These are phyloP conservation scores for Drosophila santomea DNA, from an alignment of 1,140 invertebrate genomes.

Conservation along the genomic window DNA sequence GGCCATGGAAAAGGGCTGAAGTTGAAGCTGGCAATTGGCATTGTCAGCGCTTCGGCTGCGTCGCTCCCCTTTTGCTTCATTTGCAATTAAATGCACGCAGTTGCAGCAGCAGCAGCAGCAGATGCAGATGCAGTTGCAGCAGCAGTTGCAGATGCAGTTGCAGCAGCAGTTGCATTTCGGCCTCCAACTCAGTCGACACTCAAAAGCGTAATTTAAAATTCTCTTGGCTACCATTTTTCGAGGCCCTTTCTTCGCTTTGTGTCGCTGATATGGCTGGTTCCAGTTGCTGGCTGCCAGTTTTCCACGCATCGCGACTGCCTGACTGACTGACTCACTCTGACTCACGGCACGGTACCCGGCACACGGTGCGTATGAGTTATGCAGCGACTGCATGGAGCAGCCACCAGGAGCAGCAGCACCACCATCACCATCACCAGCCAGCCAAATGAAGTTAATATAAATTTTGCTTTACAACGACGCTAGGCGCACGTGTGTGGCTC, in stretches of 20 bases:
- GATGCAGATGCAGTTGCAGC: neutral
- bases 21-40: constrained; percentile 57
- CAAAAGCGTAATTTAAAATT: constrained; percentile 83
- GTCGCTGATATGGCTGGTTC: constrained; percentile 66
- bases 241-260: constrained; percentile 65
- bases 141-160: neutral
- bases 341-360: constrained; percentile 46
- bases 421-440: constrained; percentile 15
- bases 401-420: constrained; percentile 11
- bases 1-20: constrained; percentile 13
- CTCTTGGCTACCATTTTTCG: constrained; percentile 78
- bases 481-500: constrained; percentile 29
- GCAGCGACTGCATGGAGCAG: constrained; percentile 64
- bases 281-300: constrained; percentile 9
- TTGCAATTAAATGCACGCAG: constrained; percentile 80
- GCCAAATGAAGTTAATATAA: constrained; percentile 81
- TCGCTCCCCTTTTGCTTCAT: constrained; percentile 64
- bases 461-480: constrained; percentile 68
- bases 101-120: constrained; percentile 10
- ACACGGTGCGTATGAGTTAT: constrained; percentile 82
- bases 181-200: constrained; percentile 61
- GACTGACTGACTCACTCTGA: constrained; percentile 32
- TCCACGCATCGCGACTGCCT: constrained; percentile 28
- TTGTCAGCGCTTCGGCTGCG: constrained; percentile 61
- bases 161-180: constrained; percentile 61